Base-by-base conservation (phyloP, 1,140 invertebrate genomes). In the Lepidotrigona ventralis region DNA sequence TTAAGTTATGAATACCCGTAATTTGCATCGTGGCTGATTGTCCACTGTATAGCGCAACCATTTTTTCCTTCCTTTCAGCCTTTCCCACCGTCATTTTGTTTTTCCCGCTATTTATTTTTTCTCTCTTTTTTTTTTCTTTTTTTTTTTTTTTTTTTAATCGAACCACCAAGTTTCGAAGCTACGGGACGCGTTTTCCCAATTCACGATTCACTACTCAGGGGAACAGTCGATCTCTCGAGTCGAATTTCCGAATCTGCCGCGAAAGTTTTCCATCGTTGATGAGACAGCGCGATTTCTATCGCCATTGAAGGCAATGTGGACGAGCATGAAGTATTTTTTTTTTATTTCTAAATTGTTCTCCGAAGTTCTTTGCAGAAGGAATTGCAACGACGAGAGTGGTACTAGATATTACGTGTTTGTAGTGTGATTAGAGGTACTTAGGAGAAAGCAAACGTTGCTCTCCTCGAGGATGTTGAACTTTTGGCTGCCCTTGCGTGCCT, bases 1-100 rank as follows among this genome's bases (percentile, higher is more conserved):
- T 83, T 83, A 79, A 83, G 64, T 83, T 79, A 83, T 83, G 81
- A 83, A 83, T 83, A 66, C 81, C 58, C 81, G 68, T 83, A 63
- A 79, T 83, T 83, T 79, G 29, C 68, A 83, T 79, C 56, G 39
- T 17, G 76, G 56, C 39, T 83, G 78, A 85, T 81, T 75, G 79
- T 76, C 80, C 58, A 63, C 23, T 60, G 53, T 21, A n/a, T 29
- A 70, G 81, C 39, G 63, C 51, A 26, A 11, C 70, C 21, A 14
- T 54, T n/a, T 23, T 66, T 51, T 21, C 23, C n/a, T 23, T 72
- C 29, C 23, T 15, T 64, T 69, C 69, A n/a, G 2, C 12, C 72
- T 11, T 33, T 68, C 15, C 15, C 15, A 53, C n/a, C 14, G 12
- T 21, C 39, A 1, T 14, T 23, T 29, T 54, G 6, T 5, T 0